Base-by-base conservation (phyloP, 2,888 invertebrate genomes). In the Stegophylla sp. region DNA sequence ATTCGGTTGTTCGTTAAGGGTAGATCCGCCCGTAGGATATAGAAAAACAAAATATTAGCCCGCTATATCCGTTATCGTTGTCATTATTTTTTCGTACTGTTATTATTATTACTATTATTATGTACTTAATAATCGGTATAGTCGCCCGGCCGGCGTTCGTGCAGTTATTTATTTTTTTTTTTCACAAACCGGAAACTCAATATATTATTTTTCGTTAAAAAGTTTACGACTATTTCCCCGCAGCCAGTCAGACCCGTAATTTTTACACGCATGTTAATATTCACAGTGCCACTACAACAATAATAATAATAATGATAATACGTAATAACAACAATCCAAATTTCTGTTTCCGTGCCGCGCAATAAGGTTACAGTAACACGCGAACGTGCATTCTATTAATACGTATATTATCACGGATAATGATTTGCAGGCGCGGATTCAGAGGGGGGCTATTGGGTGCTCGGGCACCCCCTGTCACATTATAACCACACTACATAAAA, bases 141-240 rank as follows among this genome's bases (percentile, higher is more conserved):
- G 23, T 56, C 51, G 41, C n/a, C n/a, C n/a, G n/a, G n/a, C n/a
- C n/a, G n/a, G n/a, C 7, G 34, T 34, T 34, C 34, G 34, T 34
- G 34, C 7, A 34, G 3, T 34, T 34, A 34, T 34, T 34, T 48
- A n/a, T 69, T 69, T n/a, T 69, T 69, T 51, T 69, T 34, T 5
- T 67, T 64, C 41, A 20, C 41, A 41, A 20, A 71, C 51, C 71
- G 34, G 53, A 56, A 71, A 71, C 41, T 10, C 72, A 43, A 72
- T 72, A 72, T n/a, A n/a, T n/a, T n/a, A n/a, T 59, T 56, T 71
- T 56, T 72, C 20, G 9, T 20, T 41, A 53, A 71, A n/a, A 71
- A 56, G 12, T 41, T 59, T 59, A 59, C 13, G 34, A 34, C 34
- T 63, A n/a, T n/a, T n/a, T n/a, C n/a, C n/a, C n/a, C 1, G 15